Evolutionary conservation across 2,797 vertebrate species (phyloP), one percentile per base, ranked within the genome.

Genomic region (Lagocephalus sceleratus): DNA sequence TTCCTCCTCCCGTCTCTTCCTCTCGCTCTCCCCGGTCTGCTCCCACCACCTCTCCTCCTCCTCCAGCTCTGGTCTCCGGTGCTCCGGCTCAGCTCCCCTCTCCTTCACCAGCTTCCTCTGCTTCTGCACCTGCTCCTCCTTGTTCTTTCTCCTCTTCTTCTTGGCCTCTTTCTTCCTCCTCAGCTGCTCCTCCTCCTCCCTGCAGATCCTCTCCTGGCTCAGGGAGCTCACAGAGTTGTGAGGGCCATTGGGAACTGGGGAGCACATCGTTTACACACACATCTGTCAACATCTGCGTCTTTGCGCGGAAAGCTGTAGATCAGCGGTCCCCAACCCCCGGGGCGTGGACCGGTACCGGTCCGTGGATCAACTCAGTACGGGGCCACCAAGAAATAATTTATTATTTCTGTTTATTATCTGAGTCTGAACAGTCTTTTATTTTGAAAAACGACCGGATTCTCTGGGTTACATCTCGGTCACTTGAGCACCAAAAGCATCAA

Each of bases 191-290:
- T 87, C 81, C 55, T 83, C 70, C 51, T 83, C 68, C 49, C 32
- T 35, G 12, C 32, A 35, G 38, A 81, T 86, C 63, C 89, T 83
- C 61, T 56, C 78, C 17, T 64, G 84, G 32, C 66, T 84, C 61
- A 2, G 69, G 2, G 71, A 74, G 4, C 47, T 64, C 60, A 75
- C n/a, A 0, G 61, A 38, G 0, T 71, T 77, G 0, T 48, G 55
- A 0, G 71, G 75, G 60, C 92, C 85, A 5, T 56, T 92, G 79
- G 86, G 87, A 68, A 91, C 90, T 89, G 92, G 85, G 76, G 89
- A 92, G 85, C 95, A 9, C 39, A 17, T 2, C 16, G 17, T 17
- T 40, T n/a, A n/a, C n/a, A n/a, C n/a, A n/a, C n/a, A n/a, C n/a
- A n/a, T n/a, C n/a, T n/a, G n/a, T n/a, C n/a, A n/a, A n/a, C n/a